Evolutionary conservation across 2,888 invertebrate genomes (phyloP).

Genomic region (Heteropelma amictum): DNA sequence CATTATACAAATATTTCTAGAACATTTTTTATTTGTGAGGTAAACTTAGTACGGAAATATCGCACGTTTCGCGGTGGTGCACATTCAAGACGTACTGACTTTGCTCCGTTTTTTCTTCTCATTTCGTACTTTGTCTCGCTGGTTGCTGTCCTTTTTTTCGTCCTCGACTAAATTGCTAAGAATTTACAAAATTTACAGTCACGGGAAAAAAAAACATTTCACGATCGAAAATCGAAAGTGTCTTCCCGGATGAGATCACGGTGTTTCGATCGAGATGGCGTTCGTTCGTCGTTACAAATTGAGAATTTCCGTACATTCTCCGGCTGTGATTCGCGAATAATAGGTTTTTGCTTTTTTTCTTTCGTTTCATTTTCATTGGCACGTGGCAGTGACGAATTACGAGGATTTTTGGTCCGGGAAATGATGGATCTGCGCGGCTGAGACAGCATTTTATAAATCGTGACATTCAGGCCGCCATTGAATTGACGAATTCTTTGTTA

Average conservation of each 20-base stretch:
- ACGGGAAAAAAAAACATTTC: not conserved
- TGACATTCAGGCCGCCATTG: not conserved
- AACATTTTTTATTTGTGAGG: not conserved
- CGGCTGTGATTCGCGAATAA: not conserved
- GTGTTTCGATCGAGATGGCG: no score
- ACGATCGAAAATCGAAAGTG: no score
- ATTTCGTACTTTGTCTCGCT: no score
- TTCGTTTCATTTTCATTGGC: not conserved
- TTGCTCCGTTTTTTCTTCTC: not conserved
- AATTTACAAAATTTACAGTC: constrained; percentile 54
- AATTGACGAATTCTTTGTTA: not conserved
- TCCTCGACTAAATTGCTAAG: constrained; percentile 11
- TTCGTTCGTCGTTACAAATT: no score
- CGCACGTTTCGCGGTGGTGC: not conserved
- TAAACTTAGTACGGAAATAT: not conserved
- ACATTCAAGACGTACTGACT: not conserved
- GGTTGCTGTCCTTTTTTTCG: no score
- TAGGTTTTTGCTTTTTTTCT: not conserved
- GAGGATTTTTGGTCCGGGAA: constrained; percentile 43
- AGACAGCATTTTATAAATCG: constrained; percentile 29
- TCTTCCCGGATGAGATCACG: no score
- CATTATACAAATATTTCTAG: constrained; percentile 13
- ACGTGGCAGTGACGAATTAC: constrained; percentile 49
- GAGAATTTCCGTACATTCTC: no score
- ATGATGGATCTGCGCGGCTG: constrained; percentile 37